These are phyloP conservation scores for Callimorpha dominula DNA, from an alignment of 2,888 invertebrate species.

Conservation along the genomic window DNA sequence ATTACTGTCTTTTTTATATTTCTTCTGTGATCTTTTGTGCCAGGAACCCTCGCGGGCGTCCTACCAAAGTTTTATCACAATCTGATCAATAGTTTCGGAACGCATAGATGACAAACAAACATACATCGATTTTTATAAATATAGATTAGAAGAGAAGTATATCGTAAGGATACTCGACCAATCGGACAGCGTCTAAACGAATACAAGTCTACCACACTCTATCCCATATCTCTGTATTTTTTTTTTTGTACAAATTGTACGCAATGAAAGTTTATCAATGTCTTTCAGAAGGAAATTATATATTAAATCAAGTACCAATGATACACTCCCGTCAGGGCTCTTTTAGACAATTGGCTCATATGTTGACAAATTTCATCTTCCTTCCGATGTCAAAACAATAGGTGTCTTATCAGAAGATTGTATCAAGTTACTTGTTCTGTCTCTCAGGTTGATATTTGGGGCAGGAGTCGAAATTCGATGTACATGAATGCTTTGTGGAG, in stretches of 20 bases:
- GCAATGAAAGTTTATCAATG: slow-evolving; percentile 7
- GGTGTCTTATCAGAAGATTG: slow-evolving; percentile 35
- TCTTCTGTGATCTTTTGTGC: no score
- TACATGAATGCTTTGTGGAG: background rate
- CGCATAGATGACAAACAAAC: no score
- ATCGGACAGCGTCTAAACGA: no score
- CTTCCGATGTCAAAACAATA: slow-evolving; percentile 25
- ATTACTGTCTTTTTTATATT: no score
- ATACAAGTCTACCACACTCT: no score
- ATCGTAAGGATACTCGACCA: no score
- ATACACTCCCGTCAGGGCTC: slow-evolving; percentile 17
- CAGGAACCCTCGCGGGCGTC: no score
- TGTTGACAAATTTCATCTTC: slow-evolving; percentile 52
- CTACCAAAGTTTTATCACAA: no score
- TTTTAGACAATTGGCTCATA: slow-evolving; percentile 42
- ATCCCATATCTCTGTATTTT: no score
- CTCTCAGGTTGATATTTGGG: background rate
- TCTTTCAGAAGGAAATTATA: slow-evolving; percentile 10
- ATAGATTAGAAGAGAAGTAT: no score
- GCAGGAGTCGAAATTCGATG: background rate
- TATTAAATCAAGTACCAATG: slow-evolving; percentile 5
- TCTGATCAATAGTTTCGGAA: no score
- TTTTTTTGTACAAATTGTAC: background rate
- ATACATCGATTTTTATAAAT: no score
- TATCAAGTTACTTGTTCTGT: slow-evolving; percentile 34